A percentile compares a stretch with the other conserved stretches of the same genome.
Evolutionary conservation across 2,113 vertebrate genomes (phyloP).

Genomic region (Colinus virginianus): DNA sequence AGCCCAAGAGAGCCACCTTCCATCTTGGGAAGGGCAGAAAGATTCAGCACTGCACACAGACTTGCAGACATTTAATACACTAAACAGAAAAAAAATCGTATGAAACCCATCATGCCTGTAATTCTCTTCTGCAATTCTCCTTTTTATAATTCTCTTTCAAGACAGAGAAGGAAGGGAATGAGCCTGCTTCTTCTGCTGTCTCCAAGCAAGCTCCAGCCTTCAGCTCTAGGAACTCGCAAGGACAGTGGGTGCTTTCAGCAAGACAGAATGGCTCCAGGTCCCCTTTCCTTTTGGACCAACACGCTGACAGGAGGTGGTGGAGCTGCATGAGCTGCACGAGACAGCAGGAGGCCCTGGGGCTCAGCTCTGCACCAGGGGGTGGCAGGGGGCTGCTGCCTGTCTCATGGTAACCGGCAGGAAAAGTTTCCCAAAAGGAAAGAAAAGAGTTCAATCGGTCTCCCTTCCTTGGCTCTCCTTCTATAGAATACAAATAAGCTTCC

Average conservation of each 20-base stretch:
- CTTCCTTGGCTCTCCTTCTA: slow-evolving; percentile 34
- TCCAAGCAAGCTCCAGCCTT: not conserved
- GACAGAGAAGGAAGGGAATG: not conserved
- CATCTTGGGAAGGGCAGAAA: not conserved
- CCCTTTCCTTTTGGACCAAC: not conserved
- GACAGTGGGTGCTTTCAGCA: not conserved
- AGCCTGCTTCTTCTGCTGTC: not conserved
- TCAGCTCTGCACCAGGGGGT: not conserved
- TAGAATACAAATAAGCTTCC: slow-evolving; percentile 37
- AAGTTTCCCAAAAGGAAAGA: not conserved
- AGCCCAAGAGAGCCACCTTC: not conserved
- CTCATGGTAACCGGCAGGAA: slow-evolving; percentile 12
- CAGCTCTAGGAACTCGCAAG: rapidly evolving
- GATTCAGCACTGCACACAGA: not conserved
- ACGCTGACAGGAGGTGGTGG: not conserved
- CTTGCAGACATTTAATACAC: not conserved
- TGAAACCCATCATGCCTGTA: not conserved
- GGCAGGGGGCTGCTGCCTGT: not conserved
- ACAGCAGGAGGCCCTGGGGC: not conserved
- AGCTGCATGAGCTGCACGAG: slow-evolving; percentile 7
- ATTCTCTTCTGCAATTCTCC: not conserved
- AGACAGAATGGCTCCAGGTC: not conserved
- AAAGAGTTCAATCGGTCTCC: not conserved
- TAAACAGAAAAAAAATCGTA: not conserved
- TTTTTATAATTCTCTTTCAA: not conserved